Conservation (phyloP, 2,113 vertebrate genomes). For the Aepyceros melampus region DNA sequence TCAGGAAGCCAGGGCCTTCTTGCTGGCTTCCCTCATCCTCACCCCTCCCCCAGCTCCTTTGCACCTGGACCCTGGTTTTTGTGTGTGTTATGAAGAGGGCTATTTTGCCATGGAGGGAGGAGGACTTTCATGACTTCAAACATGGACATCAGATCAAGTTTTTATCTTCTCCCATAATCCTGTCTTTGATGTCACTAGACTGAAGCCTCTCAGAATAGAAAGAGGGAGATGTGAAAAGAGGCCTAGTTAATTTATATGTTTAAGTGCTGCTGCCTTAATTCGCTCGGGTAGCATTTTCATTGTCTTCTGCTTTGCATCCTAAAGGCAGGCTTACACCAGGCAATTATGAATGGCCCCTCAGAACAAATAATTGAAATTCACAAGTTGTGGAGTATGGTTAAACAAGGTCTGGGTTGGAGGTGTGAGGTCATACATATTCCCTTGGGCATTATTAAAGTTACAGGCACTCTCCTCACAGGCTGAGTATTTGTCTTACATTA, state of each 20-base stretch:
- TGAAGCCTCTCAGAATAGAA: conserved; percentile 88
- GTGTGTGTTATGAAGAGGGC: conserved; percentile 77
- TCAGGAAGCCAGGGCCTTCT: conserved; percentile 47
- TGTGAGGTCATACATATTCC: conserved; percentile 83
- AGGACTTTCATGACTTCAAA: conserved; percentile 93
- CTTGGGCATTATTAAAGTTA: conserved; percentile 77
- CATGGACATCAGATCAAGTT: conserved; percentile 91
- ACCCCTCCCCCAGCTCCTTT: conserved; percentile 51
- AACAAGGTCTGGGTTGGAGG: conserved; percentile 80
- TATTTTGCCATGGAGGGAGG: conserved; percentile 75
- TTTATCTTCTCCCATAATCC: conserved; percentile 90
- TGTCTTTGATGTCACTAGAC: conserved; percentile 93
- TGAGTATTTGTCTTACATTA: conserved; percentile 69
- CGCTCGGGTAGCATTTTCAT: conserved; percentile 78
- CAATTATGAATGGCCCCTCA: conserved; percentile 88
- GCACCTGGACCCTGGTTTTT: conserved; percentile 81
- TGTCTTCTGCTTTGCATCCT: conserved; percentile 93
- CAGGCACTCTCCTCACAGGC: conserved; percentile 62
- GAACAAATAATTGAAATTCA: conserved; percentile 95
- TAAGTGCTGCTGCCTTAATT: conserved; percentile 85
- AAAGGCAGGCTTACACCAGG: conserved; percentile 89
- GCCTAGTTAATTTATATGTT: conserved; percentile 85
- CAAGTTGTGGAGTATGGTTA: conserved; percentile 82
- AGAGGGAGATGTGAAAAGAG: conserved; percentile 85
- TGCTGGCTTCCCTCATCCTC: background rate